These are phyloP conservation scores for Meda fulgida DNA, from an alignment of 2,797 vertebrate genomes.

Conservation along the genomic window DNA sequence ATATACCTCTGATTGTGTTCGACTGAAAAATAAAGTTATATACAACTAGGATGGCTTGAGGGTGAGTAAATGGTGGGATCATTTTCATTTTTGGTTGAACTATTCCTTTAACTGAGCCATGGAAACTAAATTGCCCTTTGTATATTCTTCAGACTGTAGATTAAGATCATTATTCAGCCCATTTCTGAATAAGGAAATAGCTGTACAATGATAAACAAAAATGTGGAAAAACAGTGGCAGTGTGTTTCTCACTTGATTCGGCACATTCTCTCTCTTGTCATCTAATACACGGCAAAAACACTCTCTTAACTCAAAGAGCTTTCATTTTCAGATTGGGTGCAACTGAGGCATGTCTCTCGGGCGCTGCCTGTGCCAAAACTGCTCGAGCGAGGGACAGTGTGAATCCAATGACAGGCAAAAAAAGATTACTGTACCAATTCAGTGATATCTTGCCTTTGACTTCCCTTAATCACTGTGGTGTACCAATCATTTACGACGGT, in stretches of 20 bases:
- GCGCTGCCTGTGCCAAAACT: constrained; percentile 20
- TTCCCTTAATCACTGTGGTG: not conserved
- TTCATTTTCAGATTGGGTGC: constrained; percentile 34
- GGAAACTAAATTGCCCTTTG: not conserved
- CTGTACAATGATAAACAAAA: constrained; percentile 1
- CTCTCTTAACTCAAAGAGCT: constrained; percentile 19
- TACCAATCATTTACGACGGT: not conserved
- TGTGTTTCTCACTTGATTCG: constrained; percentile 13
- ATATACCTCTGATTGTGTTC: not conserved
- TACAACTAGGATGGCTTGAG: not conserved
- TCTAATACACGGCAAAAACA: constrained; percentile 20
- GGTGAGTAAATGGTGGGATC: not conserved
- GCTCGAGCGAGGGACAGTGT: constrained; percentile 17
- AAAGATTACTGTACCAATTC: constrained; percentile 23
- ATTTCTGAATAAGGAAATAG: not conserved
- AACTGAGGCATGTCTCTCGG: constrained; percentile 39
- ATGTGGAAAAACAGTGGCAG: constrained; percentile 3
- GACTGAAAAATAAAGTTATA: not conserved
- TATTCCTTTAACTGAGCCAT: not conserved
- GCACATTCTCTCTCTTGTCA: not conserved
- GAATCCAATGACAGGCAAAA: constrained; percentile 12
- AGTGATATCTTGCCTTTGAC: constrained; percentile 25
- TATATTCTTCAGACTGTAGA: constrained; percentile 15
- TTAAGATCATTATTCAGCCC: not conserved
- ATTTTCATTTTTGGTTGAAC: not conserved